A percentile compares a stretch with the other conserved stretches of the same genome.
phyloP scores from a whole-genome alignment of 1,140 invertebrate genomes.

The Amphibalanus amphitrite region DNA sequence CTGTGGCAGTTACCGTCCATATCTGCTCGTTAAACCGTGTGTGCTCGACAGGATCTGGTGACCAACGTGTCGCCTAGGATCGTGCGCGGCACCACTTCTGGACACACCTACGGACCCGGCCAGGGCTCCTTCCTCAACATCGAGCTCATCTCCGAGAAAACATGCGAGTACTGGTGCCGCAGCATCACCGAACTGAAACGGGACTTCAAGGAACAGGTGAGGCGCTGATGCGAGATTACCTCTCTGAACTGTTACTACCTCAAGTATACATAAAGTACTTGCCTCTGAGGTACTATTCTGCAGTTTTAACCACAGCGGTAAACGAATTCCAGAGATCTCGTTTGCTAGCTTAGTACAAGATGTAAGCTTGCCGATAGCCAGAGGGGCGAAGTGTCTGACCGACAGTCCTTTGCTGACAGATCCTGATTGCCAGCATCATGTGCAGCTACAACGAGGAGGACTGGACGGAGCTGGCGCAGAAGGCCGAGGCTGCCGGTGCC shows the following conservation, averaged over 20 bases:
- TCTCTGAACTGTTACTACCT: background rate
- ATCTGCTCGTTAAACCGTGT: too few relatives aligned
- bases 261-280: too few relatives aligned
- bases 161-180: slow-evolving; percentile 75
- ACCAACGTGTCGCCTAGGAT: slow-evolving; percentile 96
- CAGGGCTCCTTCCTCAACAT: slow-evolving; percentile 94
- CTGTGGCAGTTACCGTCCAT: too few relatives aligned
- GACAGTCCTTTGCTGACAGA: slow-evolving; percentile 29
- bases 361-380: too few relatives aligned
- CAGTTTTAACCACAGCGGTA: background rate
- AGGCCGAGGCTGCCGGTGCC: slow-evolving; percentile 65
- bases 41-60: slow-evolving; percentile 52
- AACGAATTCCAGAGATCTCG: background rate
- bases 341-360: too few relatives aligned
- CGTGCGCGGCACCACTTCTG: slow-evolving; percentile 76
- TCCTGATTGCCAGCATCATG: slow-evolving; percentile 95
- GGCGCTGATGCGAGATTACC: background rate
- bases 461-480: slow-evolving; percentile 65
- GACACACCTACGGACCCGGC: slow-evolving; percentile 79
- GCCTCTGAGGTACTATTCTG: background rate
- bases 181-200: slow-evolving; percentile 74
- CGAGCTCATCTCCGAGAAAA: slow-evolving; percentile 95
- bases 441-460: slow-evolving; percentile 71
- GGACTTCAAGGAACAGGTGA: slow-evolving; percentile 72
- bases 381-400: too few relatives aligned